phyloP scores from a whole-genome alignment of 2,797 vertebrate species.

The Hypotaenidia philippensis region DNA sequence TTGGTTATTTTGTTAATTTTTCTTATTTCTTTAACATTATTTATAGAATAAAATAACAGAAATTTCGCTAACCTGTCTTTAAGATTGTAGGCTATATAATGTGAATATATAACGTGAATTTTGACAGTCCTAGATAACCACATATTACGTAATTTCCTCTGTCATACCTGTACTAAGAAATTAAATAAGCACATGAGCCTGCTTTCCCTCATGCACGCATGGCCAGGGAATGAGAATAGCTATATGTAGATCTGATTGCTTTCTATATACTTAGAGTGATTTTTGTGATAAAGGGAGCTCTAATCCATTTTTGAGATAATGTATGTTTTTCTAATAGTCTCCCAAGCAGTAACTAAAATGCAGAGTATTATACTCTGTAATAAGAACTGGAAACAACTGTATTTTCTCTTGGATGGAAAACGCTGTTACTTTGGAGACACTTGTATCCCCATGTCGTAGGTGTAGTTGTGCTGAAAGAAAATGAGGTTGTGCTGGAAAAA shows the following conservation, averaged over 20 bases:
- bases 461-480: not conserved
- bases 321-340: not conserved
- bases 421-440: not conserved
- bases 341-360: not conserved
- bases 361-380: not conserved
- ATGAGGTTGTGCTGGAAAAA: not conserved
- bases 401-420: not conserved
- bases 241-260: not conserved
- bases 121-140: not conserved
- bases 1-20: not conserved
- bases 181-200: not conserved
- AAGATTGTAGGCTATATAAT: conserved; percentile 21
- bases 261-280: not conserved
- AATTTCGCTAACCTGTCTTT: not conserved
- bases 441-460: not conserved
- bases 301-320: not conserved
- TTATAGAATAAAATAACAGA: not conserved
- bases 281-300: not conserved
- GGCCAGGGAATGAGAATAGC: not conserved
- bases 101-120: not conserved
- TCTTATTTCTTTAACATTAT: not conserved
- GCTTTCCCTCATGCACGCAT: not conserved
- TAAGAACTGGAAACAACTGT: not conserved
- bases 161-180: not conserved
- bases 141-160: not conserved